Evolutionary conservation across 2,113 vertebrate genomes (phyloP).

Genomic region (Speoplatyrhinus poulsoni): DNA sequence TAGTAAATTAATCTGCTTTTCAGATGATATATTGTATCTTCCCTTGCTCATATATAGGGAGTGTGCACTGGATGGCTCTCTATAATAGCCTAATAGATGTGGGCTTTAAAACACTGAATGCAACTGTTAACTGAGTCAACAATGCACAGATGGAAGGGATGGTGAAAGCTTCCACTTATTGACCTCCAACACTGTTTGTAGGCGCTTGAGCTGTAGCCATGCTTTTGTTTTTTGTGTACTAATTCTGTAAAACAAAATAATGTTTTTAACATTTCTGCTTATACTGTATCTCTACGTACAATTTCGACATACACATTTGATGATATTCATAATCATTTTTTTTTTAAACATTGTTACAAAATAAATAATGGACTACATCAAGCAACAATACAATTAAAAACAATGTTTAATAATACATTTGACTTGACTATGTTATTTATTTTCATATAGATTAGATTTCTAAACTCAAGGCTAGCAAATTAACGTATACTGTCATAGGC

Average conservation of each 20-base stretch:
- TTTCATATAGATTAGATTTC: too few species aligned
- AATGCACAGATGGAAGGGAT: constrained; percentile 36
- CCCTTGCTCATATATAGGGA: neutral
- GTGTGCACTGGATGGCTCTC: neutral
- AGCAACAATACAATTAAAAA: too few species aligned
- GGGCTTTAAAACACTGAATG: constrained; percentile 24
- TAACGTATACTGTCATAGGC: too few species aligned
- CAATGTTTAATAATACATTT: too few species aligned
- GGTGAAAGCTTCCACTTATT: neutral
- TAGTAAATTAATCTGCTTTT: neutral
- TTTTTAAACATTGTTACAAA: too few species aligned
- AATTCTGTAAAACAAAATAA: neutral
- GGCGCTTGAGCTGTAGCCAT: constrained; percentile 3
- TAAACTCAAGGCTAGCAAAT: too few species aligned
- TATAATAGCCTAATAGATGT: constrained; percentile 5
- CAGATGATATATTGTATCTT: neutral
- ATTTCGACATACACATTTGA: too few species aligned
- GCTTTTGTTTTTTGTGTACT: neutral
- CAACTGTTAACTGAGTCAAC: constrained; percentile 30
- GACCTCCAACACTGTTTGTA: constrained; percentile 11
- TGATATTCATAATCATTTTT: too few species aligned
- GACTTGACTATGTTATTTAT: too few species aligned
- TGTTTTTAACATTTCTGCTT: too few species aligned
- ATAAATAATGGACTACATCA: too few species aligned
- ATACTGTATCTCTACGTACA: too few species aligned